phyloP scores from a whole-genome alignment of 2,113 vertebrate genomes.

The Prunella fulvescens region DNA sequence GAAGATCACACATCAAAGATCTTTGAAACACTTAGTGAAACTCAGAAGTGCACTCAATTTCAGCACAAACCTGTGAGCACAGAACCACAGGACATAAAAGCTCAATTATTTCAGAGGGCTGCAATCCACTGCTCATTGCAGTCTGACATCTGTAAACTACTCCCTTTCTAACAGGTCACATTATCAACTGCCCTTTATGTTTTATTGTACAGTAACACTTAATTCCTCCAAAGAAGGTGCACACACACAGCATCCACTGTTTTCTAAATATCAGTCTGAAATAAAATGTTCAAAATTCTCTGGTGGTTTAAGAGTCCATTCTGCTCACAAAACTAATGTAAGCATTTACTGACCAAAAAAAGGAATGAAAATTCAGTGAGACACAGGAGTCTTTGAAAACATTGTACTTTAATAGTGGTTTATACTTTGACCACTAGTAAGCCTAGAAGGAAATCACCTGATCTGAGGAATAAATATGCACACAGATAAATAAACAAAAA shows the following conservation, averaged over 20 bases:
- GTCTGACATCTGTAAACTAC: background rate
- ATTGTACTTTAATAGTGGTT: background rate
- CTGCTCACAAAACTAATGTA: background rate
- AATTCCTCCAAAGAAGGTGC: background rate
- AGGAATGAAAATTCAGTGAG: background rate
- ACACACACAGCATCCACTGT: background rate
- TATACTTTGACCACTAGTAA: background rate
- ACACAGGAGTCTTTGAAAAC: background rate
- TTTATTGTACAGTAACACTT: background rate
- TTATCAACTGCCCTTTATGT: conserved; percentile 5
- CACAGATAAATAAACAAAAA: background rate
- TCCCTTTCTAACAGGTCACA: background rate
- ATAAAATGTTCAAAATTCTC: background rate
- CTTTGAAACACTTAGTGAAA: background rate
- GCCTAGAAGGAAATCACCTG: background rate
- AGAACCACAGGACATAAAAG: background rate
- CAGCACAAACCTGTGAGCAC: background rate
- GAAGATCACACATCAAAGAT: background rate
- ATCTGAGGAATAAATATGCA: background rate
- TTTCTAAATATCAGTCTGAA: conserved; percentile 17
- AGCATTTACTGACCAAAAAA: background rate
- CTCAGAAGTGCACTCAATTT: background rate
- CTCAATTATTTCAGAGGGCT: background rate
- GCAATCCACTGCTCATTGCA: background rate
- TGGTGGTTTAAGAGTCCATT: background rate